These are phyloP conservation scores for Thalassarche chlororhynchos DNA, from an alignment of 2,113 vertebrate species.

Conservation along the genomic window DNA sequence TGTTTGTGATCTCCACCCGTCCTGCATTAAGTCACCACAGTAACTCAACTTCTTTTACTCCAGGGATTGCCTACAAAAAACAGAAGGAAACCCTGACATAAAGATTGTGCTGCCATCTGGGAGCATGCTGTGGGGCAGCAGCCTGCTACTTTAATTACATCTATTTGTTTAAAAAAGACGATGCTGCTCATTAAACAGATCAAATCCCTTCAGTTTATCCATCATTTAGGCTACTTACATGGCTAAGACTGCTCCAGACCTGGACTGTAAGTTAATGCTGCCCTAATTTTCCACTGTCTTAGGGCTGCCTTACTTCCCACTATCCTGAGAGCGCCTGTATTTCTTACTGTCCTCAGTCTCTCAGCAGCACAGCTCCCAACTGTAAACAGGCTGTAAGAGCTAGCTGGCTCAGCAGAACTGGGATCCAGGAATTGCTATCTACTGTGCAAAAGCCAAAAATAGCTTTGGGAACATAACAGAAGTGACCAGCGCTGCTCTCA, in stretches of 20 bases:
- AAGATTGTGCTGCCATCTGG: constrained; percentile 29
- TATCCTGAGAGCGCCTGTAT: neutral
- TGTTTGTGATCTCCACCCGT: neutral
- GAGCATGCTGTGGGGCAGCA: neutral
- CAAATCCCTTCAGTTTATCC: constrained; percentile 34
- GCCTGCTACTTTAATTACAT: neutral
- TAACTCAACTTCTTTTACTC: neutral
- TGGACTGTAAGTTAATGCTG: neutral
- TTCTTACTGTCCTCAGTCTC: constrained; percentile 47
- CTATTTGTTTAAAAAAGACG: neutral
- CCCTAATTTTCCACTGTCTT: constrained; percentile 22
- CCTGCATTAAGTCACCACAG: neutral
- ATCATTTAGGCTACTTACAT: constrained; percentile 22
- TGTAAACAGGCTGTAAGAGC: constrained; percentile 37
- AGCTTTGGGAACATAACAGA: neutral
- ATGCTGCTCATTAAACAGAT: neutral
- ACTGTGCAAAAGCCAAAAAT: constrained; percentile 12
- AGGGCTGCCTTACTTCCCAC: constrained; percentile 17
- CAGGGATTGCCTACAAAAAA: neutral
- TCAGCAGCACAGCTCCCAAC: constrained; percentile 5
- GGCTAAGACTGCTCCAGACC: constrained; percentile 25
- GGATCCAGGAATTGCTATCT: constrained; percentile 30
- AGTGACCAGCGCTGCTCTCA: neutral
- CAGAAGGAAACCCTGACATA: neutral
- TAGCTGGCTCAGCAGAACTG: constrained; percentile 50